Evolutionary conservation across 2,113 vertebrate genomes (phyloP).

Genomic region (Actenoides lindsayi): DNA sequence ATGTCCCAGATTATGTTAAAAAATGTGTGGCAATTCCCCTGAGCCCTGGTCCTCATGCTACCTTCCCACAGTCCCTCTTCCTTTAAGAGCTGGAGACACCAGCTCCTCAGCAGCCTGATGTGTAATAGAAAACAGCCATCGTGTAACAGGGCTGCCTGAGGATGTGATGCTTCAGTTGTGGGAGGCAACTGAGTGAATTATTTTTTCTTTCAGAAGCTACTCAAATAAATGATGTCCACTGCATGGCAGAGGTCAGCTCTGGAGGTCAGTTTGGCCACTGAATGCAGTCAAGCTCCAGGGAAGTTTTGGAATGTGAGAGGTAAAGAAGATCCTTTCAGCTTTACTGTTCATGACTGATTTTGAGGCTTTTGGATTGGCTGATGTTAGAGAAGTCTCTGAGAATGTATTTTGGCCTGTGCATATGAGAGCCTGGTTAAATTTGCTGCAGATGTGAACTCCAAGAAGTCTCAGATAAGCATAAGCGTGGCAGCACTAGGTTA

Average conservation of each 20-base stretch:
- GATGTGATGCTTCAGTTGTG: not conserved
- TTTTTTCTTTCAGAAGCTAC: not conserved
- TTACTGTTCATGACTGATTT: not conserved
- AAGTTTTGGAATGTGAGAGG: not conserved
- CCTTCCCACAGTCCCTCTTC: not conserved
- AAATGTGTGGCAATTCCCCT: not conserved
- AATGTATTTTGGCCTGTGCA: not conserved
- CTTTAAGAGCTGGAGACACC: not conserved
- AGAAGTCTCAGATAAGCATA: not conserved
- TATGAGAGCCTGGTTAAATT: not conserved
- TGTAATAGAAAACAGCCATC: not conserved
- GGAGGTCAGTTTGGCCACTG: not conserved
- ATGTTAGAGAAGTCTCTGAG: not conserved
- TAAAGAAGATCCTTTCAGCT: not conserved
- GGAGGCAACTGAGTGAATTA: not conserved
- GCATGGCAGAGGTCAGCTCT: not conserved
- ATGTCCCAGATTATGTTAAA: not conserved
- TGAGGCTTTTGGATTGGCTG: not conserved
- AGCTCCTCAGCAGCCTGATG: not conserved
- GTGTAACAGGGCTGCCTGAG: fast-evolving
- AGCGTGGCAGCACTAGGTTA: not conserved
- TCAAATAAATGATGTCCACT: not conserved
- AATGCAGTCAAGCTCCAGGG: not conserved
- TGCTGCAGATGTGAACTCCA: not conserved
- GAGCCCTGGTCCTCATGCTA: not conserved